Evolutionary conservation across 92 coral and sea anemone species (phyloP), one percentile per base, ranked within the genome.

Genomic region (Palythoa grandiflora): DNA sequence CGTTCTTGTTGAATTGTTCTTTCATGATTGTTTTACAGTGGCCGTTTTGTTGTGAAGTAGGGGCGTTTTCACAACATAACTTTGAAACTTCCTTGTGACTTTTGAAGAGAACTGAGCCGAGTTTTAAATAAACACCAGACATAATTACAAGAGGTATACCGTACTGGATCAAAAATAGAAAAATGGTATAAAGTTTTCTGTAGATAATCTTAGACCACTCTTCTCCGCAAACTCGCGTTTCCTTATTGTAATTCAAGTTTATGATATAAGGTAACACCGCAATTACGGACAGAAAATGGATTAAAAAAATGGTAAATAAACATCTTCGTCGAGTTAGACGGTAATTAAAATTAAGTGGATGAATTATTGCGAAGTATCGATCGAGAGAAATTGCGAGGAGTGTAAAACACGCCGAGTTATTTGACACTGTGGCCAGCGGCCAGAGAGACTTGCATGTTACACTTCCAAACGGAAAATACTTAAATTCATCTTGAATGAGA

Each of bases 371-470:
- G 36, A 91, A 78, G 83, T 93, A 97, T 36, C 99, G 93, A 75
- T 97, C 99, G 61, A 89, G 89, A 10, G 99, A 95, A 38, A 97
- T 97, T 0, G 98, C 95, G 12, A 97, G 89, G 17, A 97, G 92
- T 5, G 98, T 97, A 16, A 97, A 88, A 3, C 94, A 96, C 6
- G 99, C 98, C 6, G 98, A 91, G 3, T 92, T 94, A 0, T 98
- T 91, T 28, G 98, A 89, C 38, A 97, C 75, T 1, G 99, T 97
- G 2, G 98, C 99, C 38, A 94, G 76, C 2, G 99, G 99, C 91
- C 93, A 97, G 10, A 97, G 86, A 37, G 94, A 35, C 66, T 89
- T 91, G 84, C 99, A 97, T 54, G 93, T 88, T 1, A 85, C 90
- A 8, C 83, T 91, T 0, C 99, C 99, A 71, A 95, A 97, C 51